A percentile compares a stretch with the other conserved stretches of the same genome.
phyloP scores from a whole-genome alignment of 1,140 invertebrate genomes.

The Piezodorus guildinii region DNA sequence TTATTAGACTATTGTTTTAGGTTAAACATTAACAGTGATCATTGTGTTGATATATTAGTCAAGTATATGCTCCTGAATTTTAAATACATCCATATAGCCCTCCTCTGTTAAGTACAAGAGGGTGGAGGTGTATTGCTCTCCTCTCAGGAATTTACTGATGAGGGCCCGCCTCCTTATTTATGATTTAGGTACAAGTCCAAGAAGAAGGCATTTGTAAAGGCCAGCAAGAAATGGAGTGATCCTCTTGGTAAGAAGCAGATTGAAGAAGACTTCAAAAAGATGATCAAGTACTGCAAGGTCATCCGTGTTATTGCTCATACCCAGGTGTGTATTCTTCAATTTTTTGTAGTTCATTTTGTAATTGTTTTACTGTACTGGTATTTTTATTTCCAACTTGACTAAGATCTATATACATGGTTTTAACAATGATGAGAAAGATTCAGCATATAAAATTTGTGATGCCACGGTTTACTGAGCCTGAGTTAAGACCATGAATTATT shows the following conservation, averaged over 20 bases:
- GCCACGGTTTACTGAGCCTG: conserved; percentile 10
- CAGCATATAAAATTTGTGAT: too few species aligned
- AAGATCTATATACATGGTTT: too few species aligned
- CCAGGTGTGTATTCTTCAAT: conserved; percentile 50
- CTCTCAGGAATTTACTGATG: conserved; percentile 42
- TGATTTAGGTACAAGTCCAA: conserved; percentile 93
- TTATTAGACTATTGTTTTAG: too few species aligned
- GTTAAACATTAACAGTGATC: too few species aligned
- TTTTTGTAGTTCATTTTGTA: too few species aligned
- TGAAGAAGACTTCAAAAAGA: conserved; percentile 91
- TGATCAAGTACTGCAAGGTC: conserved; percentile 96
- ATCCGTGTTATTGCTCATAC: conserved; percentile 95
- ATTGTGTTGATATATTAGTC: too few species aligned
- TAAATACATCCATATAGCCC: conserved; percentile 27
- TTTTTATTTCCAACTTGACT: too few species aligned
- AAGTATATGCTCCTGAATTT: not conserved
- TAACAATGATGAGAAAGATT: too few species aligned
- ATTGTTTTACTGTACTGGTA: too few species aligned
- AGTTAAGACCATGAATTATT: not conserved
- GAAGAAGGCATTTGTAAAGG: conserved; percentile 99
- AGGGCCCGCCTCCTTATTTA: conserved; percentile 37
- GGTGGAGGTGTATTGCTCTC: conserved; percentile 38
- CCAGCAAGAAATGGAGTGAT: conserved; percentile 97
- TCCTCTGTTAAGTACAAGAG: conserved; percentile 33
- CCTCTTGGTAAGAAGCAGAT: conserved; percentile 92